These are phyloP conservation scores for Amyelois transitella DNA, from an alignment of 1,140 invertebrate genomes.

Conservation along the genomic window DNA sequence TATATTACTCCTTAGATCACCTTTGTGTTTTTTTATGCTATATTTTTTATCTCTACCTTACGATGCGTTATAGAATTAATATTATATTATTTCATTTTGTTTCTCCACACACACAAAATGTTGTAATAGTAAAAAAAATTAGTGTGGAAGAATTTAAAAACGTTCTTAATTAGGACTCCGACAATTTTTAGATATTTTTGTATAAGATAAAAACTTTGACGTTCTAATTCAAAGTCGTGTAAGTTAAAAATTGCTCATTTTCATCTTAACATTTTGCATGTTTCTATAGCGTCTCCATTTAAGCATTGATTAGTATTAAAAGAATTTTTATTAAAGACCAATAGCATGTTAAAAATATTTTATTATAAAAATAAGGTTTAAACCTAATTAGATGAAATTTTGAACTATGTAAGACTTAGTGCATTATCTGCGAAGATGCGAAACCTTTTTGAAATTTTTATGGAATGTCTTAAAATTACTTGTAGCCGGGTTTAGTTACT, in stretches of 20 bases:
- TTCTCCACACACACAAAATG: too few relatives aligned
- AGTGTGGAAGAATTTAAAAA: too few relatives aligned
- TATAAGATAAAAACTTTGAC: neutral
- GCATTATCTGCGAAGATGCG: constrained; percentile 18
- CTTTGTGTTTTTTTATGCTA: too few relatives aligned
- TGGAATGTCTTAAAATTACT: neutral
- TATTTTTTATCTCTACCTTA: too few relatives aligned
- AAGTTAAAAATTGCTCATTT: constrained; percentile 52
- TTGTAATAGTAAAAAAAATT: too few relatives aligned
- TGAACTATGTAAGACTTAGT: constrained; percentile 51
- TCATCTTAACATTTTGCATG: constrained; percentile 49
- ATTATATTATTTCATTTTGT: too few relatives aligned
- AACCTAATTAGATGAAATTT: constrained; percentile 45
- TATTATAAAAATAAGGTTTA: constrained; percentile 46
- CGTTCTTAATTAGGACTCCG: too few relatives aligned
- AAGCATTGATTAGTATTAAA: constrained; percentile 39
- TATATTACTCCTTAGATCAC: too few relatives aligned
- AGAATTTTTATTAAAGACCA: constrained; percentile 65
- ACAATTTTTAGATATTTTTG: neutral
- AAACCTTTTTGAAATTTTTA: neutral
- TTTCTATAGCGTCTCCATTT: constrained; percentile 49
- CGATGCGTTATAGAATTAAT: too few relatives aligned
- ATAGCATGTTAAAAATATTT: constrained; percentile 57
- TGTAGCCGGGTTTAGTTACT: too few relatives aligned
- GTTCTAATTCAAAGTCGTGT: neutral